Evolutionary conservation across 2,797 vertebrate genomes (phyloP), one percentile per base, ranked within the genome.

Genomic region (Pteropus rufus): DNA sequence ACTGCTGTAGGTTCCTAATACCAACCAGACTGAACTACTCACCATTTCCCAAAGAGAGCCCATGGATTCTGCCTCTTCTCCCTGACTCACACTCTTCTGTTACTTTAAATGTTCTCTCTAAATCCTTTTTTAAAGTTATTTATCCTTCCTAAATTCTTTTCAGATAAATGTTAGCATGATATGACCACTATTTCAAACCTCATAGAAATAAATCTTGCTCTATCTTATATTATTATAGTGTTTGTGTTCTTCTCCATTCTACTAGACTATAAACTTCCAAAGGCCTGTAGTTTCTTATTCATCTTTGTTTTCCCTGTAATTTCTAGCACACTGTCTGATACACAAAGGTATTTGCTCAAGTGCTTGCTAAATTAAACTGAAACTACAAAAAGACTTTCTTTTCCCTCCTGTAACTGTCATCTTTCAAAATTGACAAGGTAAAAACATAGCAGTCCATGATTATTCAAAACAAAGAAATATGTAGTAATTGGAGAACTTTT

Each of bases 281-380:
- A 44, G 29, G 11, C 15, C n/a, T 92, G 1, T 29, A 64, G 4
- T 67, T 93, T 86, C 41, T 69, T 69, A 81, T 10, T 95, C 46
- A 67, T 77, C 49, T 72, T 62, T 64, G 72, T 72, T 89, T 82
- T 12, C 14, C 12, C 60, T 73, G 24, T 19, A 92, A 89, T 91
- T 64, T 77, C 62, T 36, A 64, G 18, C 19, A 46, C 34, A 80
- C 36, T 77, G 34, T 88, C 60, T 95, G 70, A 36, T 23, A 67
- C 29, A 81, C 7, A 69, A 44, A 65, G 1, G 6, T 41, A 82
- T 6, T 2, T 60, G 5, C 56, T 93, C 60, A 56, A 79, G 36
- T 34, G 10, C 26, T 92, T 93, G 41, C 39, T 73, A 86, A 94
- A 84, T 19, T 81, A 67, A 94, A 88, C n/a, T 62, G 26, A 97